These are phyloP conservation scores for Bugula neritina DNA, from an alignment of 2,888 invertebrate species.

Conservation along the genomic window DNA sequence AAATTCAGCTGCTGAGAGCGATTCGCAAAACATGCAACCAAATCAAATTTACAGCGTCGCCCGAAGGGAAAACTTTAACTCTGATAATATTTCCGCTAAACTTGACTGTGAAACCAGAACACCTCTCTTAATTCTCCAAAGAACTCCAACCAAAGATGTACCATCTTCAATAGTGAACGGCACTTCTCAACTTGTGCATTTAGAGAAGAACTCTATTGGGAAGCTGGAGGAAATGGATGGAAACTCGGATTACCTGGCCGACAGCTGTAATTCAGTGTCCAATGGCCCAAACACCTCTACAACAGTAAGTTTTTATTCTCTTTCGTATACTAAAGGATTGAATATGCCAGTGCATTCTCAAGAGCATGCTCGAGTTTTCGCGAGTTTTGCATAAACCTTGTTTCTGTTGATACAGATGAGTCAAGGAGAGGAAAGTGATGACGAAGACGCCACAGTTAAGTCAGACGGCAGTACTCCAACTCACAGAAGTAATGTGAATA, in stretches of 20 bases:
- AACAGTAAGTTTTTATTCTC: background rate
- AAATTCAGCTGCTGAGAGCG: no score
- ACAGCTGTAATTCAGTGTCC: slow-evolving; percentile 7
- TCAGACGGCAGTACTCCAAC: background rate
- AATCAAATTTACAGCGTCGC: background rate
- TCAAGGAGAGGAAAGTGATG: slow-evolving; percentile 22
- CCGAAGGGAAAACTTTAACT: background rate
- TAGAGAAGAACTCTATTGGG: no score
- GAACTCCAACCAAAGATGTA: background rate
- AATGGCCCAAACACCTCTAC: background rate
- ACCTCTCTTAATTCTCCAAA: background rate
- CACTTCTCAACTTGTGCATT: no score
- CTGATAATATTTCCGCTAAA: background rate
- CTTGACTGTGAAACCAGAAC: background rate
- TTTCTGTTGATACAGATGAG: background rate
- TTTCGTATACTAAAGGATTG: background rate
- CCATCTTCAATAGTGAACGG: background rate
- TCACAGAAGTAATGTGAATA: background rate
- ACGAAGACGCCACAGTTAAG: background rate
- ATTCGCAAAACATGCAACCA: background rate
- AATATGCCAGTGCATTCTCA: background rate
- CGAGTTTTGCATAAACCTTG: no score
- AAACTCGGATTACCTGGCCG: background rate
- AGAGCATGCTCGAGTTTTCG: no score
- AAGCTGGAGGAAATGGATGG: background rate